Conservation (phyloP, 2,888 invertebrate species). For the Celastrina argiolus region DNA sequence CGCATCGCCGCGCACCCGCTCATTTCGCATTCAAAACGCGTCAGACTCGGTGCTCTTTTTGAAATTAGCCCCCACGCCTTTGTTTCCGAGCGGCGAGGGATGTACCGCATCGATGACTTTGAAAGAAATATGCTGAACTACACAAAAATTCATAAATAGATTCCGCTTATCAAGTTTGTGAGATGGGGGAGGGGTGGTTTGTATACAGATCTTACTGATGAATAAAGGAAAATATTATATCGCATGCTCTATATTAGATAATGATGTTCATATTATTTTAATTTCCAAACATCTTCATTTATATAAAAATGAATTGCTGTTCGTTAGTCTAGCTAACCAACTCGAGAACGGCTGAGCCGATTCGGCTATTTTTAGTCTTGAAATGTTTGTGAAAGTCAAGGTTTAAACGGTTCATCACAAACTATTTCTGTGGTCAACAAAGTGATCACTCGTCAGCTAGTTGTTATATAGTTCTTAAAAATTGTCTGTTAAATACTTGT, state of each 20-base stretch:
- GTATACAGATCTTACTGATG: neutral
- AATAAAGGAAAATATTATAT: neutral
- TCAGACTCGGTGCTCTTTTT: constrained; percentile 73
- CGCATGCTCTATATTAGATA: neutral
- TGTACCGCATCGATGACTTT: constrained; percentile 39
- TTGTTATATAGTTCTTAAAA: too few relatives aligned
- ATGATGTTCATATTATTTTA: too few relatives aligned
- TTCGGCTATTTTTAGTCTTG: too few relatives aligned
- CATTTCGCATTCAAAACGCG: constrained; percentile 63
- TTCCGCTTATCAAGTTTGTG: constrained; percentile 5
- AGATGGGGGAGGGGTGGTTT: neutral
- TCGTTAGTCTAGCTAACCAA: too few relatives aligned
- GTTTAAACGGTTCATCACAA: too few relatives aligned
- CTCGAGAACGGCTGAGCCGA: too few relatives aligned
- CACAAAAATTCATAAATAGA: constrained; percentile 3
- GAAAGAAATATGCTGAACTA: constrained; percentile 13
- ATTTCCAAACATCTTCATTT: too few relatives aligned
- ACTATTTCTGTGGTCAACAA: too few relatives aligned
- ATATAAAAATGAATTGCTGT: too few relatives aligned
- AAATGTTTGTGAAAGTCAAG: too few relatives aligned
- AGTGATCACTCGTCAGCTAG: too few relatives aligned
- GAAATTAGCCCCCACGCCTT: constrained; percentile 74
- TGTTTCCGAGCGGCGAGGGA: constrained; percentile 54
- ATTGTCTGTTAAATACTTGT: too few relatives aligned
- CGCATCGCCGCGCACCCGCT: constrained; percentile 72